phyloP scores from a whole-genome alignment of 2,113 vertebrate genomes.

The Lepus europaeus region DNA sequence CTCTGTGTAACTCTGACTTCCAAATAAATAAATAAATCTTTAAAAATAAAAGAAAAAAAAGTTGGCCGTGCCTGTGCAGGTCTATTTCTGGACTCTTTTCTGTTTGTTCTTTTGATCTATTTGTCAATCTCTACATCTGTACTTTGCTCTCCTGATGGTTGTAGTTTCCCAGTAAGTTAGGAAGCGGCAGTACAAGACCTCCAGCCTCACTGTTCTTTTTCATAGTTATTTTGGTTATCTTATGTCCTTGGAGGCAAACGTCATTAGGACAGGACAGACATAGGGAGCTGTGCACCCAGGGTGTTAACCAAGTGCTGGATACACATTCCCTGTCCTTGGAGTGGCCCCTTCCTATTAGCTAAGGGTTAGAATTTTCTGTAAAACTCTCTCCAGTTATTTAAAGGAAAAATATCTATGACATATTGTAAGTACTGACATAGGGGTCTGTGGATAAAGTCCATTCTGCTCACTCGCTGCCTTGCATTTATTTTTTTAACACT shows the following conservation, averaged over 20 bases:
- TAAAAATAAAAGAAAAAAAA: conserved; percentile 47
- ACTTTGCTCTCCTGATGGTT: not conserved
- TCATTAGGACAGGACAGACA: not conserved
- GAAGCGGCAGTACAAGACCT: not conserved
- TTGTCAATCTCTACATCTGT: not conserved
- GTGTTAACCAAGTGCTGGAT: not conserved
- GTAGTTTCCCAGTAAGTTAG: not conserved
- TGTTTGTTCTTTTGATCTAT: not conserved
- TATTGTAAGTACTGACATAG: not conserved
- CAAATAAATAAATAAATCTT: no score
- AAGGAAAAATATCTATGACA: not conserved
- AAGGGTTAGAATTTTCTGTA: not conserved
- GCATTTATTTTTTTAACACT: no score
- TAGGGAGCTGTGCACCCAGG: not conserved
- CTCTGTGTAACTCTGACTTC: no score
- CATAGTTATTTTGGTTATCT: not conserved
- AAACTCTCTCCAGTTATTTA: conserved; percentile 16
- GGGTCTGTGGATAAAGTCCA: not conserved
- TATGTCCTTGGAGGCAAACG: not conserved
- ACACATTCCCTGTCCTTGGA: not conserved
- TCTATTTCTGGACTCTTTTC: not conserved
- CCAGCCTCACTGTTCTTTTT: not conserved
- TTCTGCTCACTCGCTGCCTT: not conserved
- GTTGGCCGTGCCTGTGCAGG: not conserved
- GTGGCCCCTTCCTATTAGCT: not conserved